Conservation (phyloP, 2,888 invertebrate genomes). For the Monochamus alternatus region DNA sequence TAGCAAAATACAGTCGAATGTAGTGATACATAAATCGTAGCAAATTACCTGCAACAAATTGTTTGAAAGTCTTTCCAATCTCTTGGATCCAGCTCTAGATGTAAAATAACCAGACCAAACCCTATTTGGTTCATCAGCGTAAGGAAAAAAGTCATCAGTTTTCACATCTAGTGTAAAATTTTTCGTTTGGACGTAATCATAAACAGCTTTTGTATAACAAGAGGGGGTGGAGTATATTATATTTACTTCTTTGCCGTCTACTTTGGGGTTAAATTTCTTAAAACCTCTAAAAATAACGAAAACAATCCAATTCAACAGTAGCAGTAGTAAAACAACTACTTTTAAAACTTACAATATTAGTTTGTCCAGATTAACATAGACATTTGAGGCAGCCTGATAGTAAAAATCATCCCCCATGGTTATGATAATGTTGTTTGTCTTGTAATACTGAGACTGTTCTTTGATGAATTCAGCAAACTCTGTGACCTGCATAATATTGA, state of each 20-base stretch:
- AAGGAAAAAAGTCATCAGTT: constrained; percentile 79
- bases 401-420: constrained; percentile 25
- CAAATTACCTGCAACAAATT: constrained; percentile 73
- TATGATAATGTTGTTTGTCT: constrained; percentile 17
- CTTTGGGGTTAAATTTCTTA: constrained; percentile 35
- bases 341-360: constrained; percentile 16
- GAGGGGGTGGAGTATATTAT: constrained; percentile 88
- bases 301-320: background rate
- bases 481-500: constrained; percentile 4
- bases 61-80: constrained; percentile 72
- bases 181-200: constrained; percentile 64
- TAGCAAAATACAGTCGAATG: background rate
- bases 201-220: constrained; percentile 84
- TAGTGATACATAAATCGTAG: background rate
- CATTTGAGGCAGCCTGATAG: constrained; percentile 5
- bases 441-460: background rate
- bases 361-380: constrained; percentile 12
- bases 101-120: constrained; percentile 85
- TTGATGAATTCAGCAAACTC: constrained; percentile 13
- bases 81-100: constrained; percentile 75
- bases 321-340: background rate
- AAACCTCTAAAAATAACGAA: constrained; percentile 46
- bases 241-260: constrained; percentile 69
- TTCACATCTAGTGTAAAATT: constrained; percentile 65
- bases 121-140: constrained; percentile 76